Conservation (phyloP, 2,888 invertebrate genomes). For the Serripes groenlandicus region DNA sequence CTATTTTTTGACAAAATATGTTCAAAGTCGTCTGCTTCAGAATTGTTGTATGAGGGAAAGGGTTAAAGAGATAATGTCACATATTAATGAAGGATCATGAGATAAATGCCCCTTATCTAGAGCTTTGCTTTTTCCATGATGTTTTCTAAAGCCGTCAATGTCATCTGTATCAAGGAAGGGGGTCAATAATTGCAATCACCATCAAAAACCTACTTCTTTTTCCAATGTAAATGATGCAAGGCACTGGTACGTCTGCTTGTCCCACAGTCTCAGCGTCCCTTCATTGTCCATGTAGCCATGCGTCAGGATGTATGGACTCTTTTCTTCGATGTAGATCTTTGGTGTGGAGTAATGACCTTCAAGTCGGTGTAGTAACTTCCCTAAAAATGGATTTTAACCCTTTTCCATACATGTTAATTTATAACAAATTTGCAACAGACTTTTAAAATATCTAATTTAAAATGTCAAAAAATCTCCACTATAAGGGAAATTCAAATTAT, state of each 20-base stretch:
- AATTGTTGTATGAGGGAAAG: no score
- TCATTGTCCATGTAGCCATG: constrained; percentile 43
- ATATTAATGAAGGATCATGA: no score
- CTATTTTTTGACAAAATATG: no score
- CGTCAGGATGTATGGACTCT: constrained; percentile 51
- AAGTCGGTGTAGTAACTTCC: constrained; percentile 44
- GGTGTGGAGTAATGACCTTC: constrained; percentile 43
- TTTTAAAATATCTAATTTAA: no score
- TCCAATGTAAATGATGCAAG: constrained; percentile 51
- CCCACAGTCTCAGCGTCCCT: constrained; percentile 54
- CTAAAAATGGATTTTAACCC: constrained; percentile 19
- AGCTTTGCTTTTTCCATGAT: no score
- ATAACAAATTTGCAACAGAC: no score
- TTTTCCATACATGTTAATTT: not conserved
- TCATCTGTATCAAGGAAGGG: no score
- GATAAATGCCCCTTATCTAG: no score
- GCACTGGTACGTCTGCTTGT: constrained; percentile 48
- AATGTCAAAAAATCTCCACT: no score
- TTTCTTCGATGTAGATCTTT: constrained; percentile 6
- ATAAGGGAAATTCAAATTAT: not conserved
- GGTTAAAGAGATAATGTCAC: no score
- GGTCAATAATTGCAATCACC: constrained; percentile 21
- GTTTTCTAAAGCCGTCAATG: no score
- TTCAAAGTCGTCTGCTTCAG: no score
- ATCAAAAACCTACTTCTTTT: constrained; percentile 34